phyloP scores from a whole-genome alignment of 2,888 invertebrate species.

The Empis stercorea region DNA sequence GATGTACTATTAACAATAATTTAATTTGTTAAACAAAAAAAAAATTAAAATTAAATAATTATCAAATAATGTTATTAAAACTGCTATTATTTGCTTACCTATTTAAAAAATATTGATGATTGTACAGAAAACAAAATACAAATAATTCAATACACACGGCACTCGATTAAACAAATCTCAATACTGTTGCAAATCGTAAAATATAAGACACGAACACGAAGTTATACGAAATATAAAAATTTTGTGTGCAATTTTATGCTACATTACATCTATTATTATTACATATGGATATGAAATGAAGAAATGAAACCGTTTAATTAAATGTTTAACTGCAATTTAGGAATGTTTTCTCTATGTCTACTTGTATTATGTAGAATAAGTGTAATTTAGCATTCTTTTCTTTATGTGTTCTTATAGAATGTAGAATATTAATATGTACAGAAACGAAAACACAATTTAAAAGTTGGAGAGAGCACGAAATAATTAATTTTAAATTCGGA shows the following conservation, averaged over 20 bases:
- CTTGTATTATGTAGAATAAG: slow-evolving; percentile 1
- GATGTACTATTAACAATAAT: slow-evolving; percentile 1
- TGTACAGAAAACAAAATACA: not conserved
- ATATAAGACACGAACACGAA: slow-evolving; percentile 2
- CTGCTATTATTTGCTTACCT: not conserved
- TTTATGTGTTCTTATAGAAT: not conserved
- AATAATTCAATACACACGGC: slow-evolving; percentile 2
- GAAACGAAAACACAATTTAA: not conserved
- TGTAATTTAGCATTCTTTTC: slow-evolving; percentile 1
- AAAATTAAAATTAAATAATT: not conserved
- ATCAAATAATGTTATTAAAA: slow-evolving; percentile 1
- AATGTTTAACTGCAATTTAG: slow-evolving; percentile 1
- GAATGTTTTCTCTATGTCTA: slow-evolving; percentile 1
- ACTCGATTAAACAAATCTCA: slow-evolving; percentile 1
- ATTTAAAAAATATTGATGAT: slow-evolving; percentile 1
- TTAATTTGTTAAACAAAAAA: not conserved
- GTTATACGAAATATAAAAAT: slow-evolving; percentile 2
- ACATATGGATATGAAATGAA: slow-evolving; percentile 1
- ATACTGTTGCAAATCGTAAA: slow-evolving; percentile 1
- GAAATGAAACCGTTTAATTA: slow-evolving; percentile 2
- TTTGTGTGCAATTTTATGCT: slow-evolving; percentile 1
- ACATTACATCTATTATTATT: not conserved
- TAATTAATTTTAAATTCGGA: slow-evolving; percentile 1
- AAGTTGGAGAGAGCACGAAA: not conserved
- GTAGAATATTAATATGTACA: slow-evolving; percentile 2